These are phyloP conservation scores for Myoxocephalus aenaeus DNA, from an alignment of 2,797 vertebrate genomes.

Conservation along the genomic window DNA sequence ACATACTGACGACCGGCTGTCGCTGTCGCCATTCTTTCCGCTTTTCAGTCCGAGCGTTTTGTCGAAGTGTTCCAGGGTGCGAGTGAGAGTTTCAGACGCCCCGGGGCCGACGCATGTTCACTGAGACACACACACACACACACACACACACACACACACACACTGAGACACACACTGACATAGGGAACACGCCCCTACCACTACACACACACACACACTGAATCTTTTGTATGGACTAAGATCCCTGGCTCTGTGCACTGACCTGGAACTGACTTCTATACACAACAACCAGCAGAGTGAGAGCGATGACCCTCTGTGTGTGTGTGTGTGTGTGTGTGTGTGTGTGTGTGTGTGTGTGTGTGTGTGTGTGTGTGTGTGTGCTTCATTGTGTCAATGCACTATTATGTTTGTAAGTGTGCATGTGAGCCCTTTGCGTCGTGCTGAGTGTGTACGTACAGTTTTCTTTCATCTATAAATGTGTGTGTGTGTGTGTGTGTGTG, in stretches of 20 bases:
- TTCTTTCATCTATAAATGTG: constrained; percentile 49
- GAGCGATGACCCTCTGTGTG: constrained; percentile 71
- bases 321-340: constrained; percentile 43
- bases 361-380: constrained; percentile 43
- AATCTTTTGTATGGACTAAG: constrained; percentile 73
- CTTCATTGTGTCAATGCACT: constrained; percentile 34
- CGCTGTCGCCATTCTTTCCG: constrained; percentile 11
- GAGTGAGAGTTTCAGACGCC: constrained; percentile 63
- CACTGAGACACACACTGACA: constrained; percentile 9
- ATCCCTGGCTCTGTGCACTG: constrained; percentile 73
- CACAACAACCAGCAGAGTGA: constrained; percentile 80
- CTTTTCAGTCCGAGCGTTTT: constrained; percentile 44
- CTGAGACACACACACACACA: constrained; percentile 40
- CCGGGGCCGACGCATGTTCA: constrained; percentile 41
- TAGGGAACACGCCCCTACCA: neutral
- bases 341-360: constrained; percentile 49
- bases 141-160: constrained; percentile 20
- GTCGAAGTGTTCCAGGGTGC: constrained; percentile 58
- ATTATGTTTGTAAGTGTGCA: constrained; percentile 32
- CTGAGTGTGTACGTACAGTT: constrained; percentile 48
- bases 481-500: constrained; percentile 31
- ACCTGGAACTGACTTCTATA: constrained; percentile 83
- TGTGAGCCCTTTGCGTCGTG: constrained; percentile 26
- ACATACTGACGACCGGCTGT: constrained; percentile 2
- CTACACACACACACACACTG: constrained; percentile 43